Conservation (phyloP, 2,113 vertebrate species). For the Pachycephala philippinensis region DNA sequence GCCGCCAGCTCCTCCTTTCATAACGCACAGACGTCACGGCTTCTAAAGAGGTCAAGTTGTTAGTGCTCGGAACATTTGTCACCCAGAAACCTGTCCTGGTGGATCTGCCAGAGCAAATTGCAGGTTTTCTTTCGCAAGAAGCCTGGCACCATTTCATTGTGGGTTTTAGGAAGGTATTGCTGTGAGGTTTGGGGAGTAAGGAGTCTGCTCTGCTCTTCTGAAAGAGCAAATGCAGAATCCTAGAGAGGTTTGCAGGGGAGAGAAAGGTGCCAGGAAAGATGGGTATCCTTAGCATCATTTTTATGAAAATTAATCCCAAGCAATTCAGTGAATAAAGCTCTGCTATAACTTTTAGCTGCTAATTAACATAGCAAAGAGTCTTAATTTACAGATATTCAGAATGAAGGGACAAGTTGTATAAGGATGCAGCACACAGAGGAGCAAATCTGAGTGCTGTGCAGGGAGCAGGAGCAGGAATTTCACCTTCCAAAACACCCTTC, state of each 20-base stretch:
- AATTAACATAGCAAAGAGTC: neutral
- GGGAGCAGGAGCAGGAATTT: neutral
- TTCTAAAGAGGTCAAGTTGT: neutral
- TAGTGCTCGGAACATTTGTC: neutral
- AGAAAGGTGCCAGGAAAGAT: neutral
- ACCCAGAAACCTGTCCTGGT: neutral
- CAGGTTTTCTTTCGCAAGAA: neutral
- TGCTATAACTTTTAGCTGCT: neutral
- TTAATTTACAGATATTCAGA: neutral
- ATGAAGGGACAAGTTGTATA: neutral
- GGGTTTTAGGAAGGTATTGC: neutral
- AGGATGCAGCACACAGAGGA: neutral
- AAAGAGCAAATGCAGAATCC: neutral
- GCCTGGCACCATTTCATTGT: neutral
- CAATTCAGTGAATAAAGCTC: neutral
- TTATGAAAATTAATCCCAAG: neutral
- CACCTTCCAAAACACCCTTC: neutral
- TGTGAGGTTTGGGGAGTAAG: neutral
- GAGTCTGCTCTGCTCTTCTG: neutral
- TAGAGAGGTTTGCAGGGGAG: neutral
- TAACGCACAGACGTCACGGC: neutral
- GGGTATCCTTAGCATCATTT: neutral
- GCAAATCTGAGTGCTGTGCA: neutral
- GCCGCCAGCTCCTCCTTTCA: neutral
- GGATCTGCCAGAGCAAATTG: neutral